A percentile compares a stretch with the other conserved stretches of the same genome.
These are phyloP conservation scores for Porites lutea DNA, from an alignment of 64 coral and sea anemone species.

Conservation along the genomic window DNA sequence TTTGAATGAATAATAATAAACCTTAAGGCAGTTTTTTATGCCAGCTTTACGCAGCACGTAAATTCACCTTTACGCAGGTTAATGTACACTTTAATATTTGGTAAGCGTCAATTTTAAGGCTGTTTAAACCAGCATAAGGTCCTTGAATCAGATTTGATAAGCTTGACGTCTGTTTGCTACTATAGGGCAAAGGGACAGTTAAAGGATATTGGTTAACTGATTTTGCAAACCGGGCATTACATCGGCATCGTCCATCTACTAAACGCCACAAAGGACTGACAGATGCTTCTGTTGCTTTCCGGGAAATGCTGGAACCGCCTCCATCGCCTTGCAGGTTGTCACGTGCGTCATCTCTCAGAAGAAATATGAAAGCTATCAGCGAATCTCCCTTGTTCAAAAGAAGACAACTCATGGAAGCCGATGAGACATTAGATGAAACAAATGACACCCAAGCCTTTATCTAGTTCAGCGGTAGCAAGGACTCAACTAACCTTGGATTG, in stretches of 20 bases:
- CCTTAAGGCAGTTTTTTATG: too few relatives aligned
- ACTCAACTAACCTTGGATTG: too few relatives aligned
- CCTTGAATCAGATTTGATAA: neutral
- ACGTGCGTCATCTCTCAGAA: conserved; percentile 18
- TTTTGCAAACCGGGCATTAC: neutral
- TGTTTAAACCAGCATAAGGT: too few relatives aligned
- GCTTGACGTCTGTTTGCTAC: neutral
- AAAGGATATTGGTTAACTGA: conserved; percentile 32
- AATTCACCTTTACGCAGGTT: too few relatives aligned
- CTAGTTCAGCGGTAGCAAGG: neutral
- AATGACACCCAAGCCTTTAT: neutral
- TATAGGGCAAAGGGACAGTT: conserved; percentile 32
- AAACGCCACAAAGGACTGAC: neutral
- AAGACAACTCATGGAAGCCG: neutral
- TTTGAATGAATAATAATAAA: too few relatives aligned
- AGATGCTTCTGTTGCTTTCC: neutral
- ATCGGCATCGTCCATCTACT: neutral
- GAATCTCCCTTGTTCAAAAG: conserved; percentile 1
- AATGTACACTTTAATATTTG: too few relatives aligned
- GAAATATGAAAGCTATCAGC: conserved; percentile 26
- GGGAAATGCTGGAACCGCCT: conserved; percentile 26
- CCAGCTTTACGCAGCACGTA: too few relatives aligned
- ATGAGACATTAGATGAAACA: conserved; percentile 1
- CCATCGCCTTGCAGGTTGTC: conserved; percentile 20
- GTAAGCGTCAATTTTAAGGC: too few relatives aligned